These are phyloP conservation scores for Belgica antarctica DNA, from an alignment of 2,888 invertebrate genomes.

Conservation along the genomic window DNA sequence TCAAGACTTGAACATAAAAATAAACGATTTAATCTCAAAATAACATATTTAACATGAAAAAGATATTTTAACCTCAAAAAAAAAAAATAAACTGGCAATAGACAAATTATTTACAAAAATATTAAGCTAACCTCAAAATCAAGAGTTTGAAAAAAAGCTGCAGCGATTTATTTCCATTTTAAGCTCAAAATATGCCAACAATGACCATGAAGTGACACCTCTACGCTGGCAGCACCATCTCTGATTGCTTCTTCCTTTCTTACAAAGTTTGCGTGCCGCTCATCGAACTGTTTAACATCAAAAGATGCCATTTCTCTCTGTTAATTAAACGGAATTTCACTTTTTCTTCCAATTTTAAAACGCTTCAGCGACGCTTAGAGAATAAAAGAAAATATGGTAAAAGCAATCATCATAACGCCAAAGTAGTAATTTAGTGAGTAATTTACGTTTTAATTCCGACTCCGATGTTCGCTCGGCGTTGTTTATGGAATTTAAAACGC, in stretches of 20 bases:
- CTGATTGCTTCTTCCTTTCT: not conserved
- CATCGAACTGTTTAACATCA: not conserved
- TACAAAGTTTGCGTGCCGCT: not conserved
- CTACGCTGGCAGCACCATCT: not conserved
- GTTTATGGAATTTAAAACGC: not conserved
- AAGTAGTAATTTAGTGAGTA: no score
- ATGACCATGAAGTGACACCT: not conserved
- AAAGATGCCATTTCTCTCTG: not conserved
- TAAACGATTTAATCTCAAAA: no score
- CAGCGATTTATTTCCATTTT: no score
- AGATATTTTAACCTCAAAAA: no score
- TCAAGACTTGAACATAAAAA: no score
- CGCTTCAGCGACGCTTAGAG: no score
- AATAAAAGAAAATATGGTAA: not conserved
- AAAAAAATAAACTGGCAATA: no score
- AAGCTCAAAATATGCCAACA: no score
- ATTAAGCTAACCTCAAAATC: no score
- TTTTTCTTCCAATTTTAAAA: not conserved
- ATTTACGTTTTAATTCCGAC: not conserved
- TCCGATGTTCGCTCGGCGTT: not conserved
- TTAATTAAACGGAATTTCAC: conserved; percentile 25
- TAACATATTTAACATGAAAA: no score
- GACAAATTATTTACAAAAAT: no score
- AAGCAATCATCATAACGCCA: conserved; percentile 8
- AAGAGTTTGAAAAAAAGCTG: no score